Conservation (phyloP, 2,113 vertebrate genomes). For the Nycticebus coucang region DNA sequence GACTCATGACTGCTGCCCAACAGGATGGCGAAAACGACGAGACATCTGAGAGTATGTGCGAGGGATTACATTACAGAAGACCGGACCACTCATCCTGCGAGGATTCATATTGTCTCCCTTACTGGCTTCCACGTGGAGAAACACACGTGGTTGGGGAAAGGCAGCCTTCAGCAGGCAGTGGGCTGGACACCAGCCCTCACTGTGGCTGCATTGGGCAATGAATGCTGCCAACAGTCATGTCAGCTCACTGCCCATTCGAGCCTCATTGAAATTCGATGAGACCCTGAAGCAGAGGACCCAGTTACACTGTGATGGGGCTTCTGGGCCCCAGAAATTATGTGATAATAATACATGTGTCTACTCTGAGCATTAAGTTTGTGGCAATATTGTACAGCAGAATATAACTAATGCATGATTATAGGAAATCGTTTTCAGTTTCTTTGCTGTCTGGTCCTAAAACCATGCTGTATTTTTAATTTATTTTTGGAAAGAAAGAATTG, state of each 20-base stretch:
- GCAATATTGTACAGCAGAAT: background rate
- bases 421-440: background rate
- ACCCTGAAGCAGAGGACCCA: background rate
- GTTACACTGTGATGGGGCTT: background rate
- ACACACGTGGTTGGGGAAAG: background rate
- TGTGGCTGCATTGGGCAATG: background rate
- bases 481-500: background rate
- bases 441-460: background rate
- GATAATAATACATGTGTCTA: background rate
- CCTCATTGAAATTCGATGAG: background rate
- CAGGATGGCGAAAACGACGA: background rate
- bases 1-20: background rate
- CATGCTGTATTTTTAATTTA: background rate
- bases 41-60: background rate
- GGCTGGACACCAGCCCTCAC: background rate
- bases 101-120: background rate
- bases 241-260: background rate
- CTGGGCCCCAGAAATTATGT: background rate
- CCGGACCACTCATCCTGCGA: background rate
- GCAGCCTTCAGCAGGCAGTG: background rate
- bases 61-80: background rate
- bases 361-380: background rate
- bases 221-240: background rate
- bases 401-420: background rate
- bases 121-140: background rate